Evolutionary conservation across 64 coral and sea anemone species (phyloP).

Genomic region (Platygyra sinensis): DNA sequence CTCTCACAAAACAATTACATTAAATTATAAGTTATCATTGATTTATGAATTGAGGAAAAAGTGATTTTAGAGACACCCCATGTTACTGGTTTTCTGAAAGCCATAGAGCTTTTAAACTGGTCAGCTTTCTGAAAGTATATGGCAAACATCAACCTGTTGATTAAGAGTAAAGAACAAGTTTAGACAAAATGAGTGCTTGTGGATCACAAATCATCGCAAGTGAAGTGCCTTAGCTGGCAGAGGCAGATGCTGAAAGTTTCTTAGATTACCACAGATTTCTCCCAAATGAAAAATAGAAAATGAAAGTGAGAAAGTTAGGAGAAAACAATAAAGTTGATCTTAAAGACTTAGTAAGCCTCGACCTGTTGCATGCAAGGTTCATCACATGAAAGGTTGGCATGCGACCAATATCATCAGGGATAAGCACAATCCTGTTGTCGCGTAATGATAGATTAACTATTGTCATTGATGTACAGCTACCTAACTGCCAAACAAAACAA

Average conservation of each 20-base stretch:
- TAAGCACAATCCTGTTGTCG: slow-evolving; percentile 71
- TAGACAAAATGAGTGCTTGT: background rate
- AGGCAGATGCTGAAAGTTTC: too few species aligned
- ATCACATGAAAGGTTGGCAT: slow-evolving; percentile 96
- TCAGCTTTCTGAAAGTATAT: slow-evolving; percentile 84
- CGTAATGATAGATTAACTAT: slow-evolving; percentile 85
- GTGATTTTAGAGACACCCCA: too few species aligned
- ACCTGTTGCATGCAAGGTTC: slow-evolving; percentile 89
- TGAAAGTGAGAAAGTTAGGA: background rate
- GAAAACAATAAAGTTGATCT: background rate
- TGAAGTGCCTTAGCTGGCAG: background rate
- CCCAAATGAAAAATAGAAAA: background rate
- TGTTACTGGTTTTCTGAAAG: slow-evolving; percentile 49
- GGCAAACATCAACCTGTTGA: slow-evolving; percentile 74
- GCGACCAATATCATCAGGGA: slow-evolving; percentile 89
- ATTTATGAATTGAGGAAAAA: too few species aligned
- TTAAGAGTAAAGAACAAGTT: background rate
- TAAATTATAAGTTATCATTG: too few species aligned
- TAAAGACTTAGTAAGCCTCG: background rate
- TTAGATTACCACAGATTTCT: too few species aligned
- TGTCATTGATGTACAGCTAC: slow-evolving; percentile 81
- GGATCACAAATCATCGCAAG: background rate
- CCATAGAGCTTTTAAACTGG: slow-evolving; percentile 88
- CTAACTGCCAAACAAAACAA: slow-evolving; percentile 54
- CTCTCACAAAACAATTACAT: background rate